These are phyloP conservation scores for Stichodactyla helianthus DNA, from an alignment of 64 coral and sea anemone species.

Conservation along the genomic window DNA sequence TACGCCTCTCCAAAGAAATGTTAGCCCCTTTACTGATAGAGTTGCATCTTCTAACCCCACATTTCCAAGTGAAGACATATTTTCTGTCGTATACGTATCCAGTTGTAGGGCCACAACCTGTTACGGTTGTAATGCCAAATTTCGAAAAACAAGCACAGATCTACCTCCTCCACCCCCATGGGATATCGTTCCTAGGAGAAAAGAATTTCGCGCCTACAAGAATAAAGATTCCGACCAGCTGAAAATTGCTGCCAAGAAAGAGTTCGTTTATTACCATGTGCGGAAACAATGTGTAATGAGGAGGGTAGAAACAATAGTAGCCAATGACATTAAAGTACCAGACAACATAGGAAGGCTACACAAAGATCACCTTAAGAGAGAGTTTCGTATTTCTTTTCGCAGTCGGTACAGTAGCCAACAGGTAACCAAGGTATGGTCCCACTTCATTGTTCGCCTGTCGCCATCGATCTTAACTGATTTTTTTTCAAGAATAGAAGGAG, in stretches of 20 bases:
- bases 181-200: neutral
- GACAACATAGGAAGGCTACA: too few relatives aligned
- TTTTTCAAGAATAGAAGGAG: too few relatives aligned
- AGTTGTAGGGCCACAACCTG: neutral
- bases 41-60: neutral
- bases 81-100: neutral
- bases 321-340: neutral
- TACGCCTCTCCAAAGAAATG: neutral
- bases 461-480: too few relatives aligned
- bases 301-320: neutral
- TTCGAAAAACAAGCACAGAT: neutral
- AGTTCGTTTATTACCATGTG: neutral
- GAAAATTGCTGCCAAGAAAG: neutral
- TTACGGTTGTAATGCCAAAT: neutral
- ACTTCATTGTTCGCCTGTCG: too few relatives aligned
- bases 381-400: too few relatives aligned
- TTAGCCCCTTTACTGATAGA: neutral
- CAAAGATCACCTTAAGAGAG: too few relatives aligned
- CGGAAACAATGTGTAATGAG: neutral
- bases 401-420: too few relatives aligned
- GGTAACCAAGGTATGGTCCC: too few relatives aligned
- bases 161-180: neutral
- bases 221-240: neutral
- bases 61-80: neutral
- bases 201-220: neutral